Base-by-base conservation (phyloP, 2,113 vertebrate species). In the Plectropomus leopardus region DNA sequence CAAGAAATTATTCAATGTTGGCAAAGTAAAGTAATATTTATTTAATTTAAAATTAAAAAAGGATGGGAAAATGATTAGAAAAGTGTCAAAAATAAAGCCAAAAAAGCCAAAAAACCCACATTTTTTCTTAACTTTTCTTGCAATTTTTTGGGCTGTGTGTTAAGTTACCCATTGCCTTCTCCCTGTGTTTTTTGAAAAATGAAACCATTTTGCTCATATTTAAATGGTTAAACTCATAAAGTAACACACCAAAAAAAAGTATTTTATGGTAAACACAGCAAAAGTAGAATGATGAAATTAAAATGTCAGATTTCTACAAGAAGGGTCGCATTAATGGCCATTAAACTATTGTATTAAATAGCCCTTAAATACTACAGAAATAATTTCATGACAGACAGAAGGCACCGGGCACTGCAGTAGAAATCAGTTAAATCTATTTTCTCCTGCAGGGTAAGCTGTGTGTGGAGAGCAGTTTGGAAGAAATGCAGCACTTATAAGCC, bases 371-470 rank as follows among this genome's bases (percentile, higher is more conserved):
- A 5, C 28, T 48, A 21, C 21, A 14, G n/a, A 19, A 36, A 44
- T 32, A 16, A 26, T 30, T 68, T 51, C 21, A n/a, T 36, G 47
- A 57, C 42, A 8, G 34, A 63, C 47, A 36, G 17, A 30, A 55
- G 55, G 13, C n/a, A 6, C 11, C 4, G 5, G 6, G 47, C 53
- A 1, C 55, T 53, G 61, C 61, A 10, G 73, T 28, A 45, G 45
- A 79, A 78, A 76, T 67, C 57, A 11, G 3, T 71, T 63, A 30
- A 72, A 73, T 79, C 66, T 24, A 42, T 82, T 30, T 51, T 17
- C 67, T 73, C 53, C 68, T 23, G 81, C 63, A 19, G 74, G 16
- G 70, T 60, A 36, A 60, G 16, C 53, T 50, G 47, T 48, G 19
- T 64, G 23, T 24, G 17, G n/a, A 28, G 28, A 61, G 48, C 44